Percentiles rank a stretch among this genome's conserved stretches.
Evolutionary conservation across 2,888 invertebrate genomes (phyloP).

Genomic region (Troides oblongomaculatus): DNA sequence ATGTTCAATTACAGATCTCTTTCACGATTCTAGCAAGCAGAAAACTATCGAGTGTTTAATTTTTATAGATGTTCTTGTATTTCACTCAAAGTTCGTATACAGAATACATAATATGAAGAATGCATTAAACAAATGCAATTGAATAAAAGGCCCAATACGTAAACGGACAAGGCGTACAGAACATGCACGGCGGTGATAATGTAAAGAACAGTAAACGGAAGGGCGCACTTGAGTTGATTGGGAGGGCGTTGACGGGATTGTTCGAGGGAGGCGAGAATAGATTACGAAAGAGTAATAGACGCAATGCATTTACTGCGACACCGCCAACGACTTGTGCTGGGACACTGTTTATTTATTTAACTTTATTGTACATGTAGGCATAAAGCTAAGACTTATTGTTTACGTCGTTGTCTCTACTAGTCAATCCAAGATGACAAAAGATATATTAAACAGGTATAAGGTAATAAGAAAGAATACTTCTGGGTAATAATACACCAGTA

Average conservation of each 20-base stretch:
- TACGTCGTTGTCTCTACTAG: no score
- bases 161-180: constrained; percentile 29
- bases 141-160: constrained; percentile 22
- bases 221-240: constrained; percentile 37
- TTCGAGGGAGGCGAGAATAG: constrained; percentile 26
- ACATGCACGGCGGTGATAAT: constrained; percentile 30
- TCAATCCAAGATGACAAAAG: no score
- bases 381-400: no score
- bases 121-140: constrained; percentile 22
- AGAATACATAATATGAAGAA: neutral
- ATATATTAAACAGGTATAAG: no score
- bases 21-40: no score
- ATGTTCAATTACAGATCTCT: no score
- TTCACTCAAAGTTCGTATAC: neutral
- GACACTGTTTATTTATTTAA: neutral
- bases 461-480: no score
- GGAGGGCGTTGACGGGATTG: constrained; percentile 27
- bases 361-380: neutral
- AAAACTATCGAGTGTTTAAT: no score
- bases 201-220: constrained; percentile 36
- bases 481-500: no score
- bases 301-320: constrained; percentile 22
- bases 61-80: neutral
- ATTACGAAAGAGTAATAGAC: constrained; percentile 18
- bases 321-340: neutral